Evolutionary conservation across 2,888 invertebrate genomes (phyloP).

Genomic region (Stegophylla sp.): DNA sequence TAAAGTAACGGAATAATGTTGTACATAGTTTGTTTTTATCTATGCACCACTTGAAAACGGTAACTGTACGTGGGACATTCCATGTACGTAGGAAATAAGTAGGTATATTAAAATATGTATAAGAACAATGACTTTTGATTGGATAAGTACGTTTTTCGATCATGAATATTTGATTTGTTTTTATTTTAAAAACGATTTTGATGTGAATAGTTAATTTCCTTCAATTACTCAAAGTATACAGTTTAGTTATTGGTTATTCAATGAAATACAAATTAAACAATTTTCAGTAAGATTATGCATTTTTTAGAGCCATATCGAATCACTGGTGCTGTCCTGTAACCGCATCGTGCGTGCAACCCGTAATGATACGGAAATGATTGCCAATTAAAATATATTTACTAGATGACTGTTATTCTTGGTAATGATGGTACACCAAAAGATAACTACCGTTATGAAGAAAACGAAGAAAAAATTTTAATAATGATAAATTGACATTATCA

Average conservation of each 20-base stretch:
- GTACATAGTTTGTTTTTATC: too few species aligned
- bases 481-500: constrained; percentile 44
- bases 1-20: too few species aligned
- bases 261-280: not conserved
- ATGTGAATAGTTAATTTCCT: too few species aligned
- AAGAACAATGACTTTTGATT: not conserved
- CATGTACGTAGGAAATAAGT: too few species aligned
- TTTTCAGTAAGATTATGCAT: not conserved
- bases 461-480: constrained; percentile 7
- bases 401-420: constrained; percentile 37
- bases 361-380: not conserved
- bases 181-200: too few species aligned
- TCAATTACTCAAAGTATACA: too few species aligned
- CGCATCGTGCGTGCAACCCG: too few species aligned
- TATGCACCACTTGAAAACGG: too few species aligned
- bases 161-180: too few species aligned
- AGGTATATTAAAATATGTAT: not conserved
- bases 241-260: too few species aligned
- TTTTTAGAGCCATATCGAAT: not conserved
- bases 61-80: too few species aligned
- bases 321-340: not conserved
- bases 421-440: not conserved
- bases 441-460: constrained; percentile 29
- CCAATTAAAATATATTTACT: constrained; percentile 37
- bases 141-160: too few species aligned